Evolutionary conservation across 2,797 vertebrate genomes (phyloP), one percentile per base, ranked within the genome.

Genomic region (Ctenopoma multispine): DNA sequence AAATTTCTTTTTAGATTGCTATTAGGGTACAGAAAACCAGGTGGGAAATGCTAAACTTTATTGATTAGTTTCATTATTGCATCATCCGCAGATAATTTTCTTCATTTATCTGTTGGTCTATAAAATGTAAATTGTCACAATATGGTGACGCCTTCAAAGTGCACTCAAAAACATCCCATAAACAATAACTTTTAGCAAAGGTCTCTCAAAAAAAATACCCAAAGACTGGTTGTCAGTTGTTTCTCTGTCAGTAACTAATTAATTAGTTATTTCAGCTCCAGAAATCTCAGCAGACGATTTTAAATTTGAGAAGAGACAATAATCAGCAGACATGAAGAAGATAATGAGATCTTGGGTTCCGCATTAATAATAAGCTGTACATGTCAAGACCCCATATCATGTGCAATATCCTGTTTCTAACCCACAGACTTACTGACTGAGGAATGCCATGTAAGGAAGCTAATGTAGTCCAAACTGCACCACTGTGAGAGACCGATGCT

Each of bases 401-500:
- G 4, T 7, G 48, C 13, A 2, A 38, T 34, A 5, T 46, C 21
- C 21, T 20, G 38, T 12, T 24, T 6, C 17, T 11, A 10, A 21
- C 18, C 64, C 29, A 68, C 20, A 44, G 48, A 65, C 12, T 44
- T n/a, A 48, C 38, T 47, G 40, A 10, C 48, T 47, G 21, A n/a
- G n/a, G n/a, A n/a, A n/a, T n/a, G 14, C 47, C 20, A 20, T 72
- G 49, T 50, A 23, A 68, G 63, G 69, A 71, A 66, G 63, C 71
- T 54, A 40, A 54, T 23, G 40, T 11, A 14, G 64, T 49, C 59
- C 80, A 69, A 71, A 55, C 63, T 64, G 60, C 27, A 57, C 17
- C 24, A 21, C 17, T 20, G 36, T 72, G 34, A 63, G 48, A 69
- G 71, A 48, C 73, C 41, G 71, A 59, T 65, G 38, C 23, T 44